Conservation (phyloP, 2,797 vertebrate genomes). For the Prunella strophiata region DNA sequence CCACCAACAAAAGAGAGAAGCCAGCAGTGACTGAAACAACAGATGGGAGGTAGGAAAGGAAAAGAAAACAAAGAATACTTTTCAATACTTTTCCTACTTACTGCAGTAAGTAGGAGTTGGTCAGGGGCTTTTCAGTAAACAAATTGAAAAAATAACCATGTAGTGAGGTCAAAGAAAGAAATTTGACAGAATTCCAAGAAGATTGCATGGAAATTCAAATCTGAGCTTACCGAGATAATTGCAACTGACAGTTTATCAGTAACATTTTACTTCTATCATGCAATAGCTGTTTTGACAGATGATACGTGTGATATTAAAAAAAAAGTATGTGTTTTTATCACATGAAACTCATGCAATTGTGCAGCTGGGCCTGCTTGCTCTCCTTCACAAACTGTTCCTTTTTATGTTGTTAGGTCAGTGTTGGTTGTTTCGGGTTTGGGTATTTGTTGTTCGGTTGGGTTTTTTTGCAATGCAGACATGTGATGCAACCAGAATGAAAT, state of each 20-base stretch:
- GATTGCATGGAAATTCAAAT: fast-evolving
- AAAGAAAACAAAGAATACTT: neutral
- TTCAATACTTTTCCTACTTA: neutral
- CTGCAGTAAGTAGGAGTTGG: neutral
- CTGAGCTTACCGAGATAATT: neutral
- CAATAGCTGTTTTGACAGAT: neutral
- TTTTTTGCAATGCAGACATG: neutral
- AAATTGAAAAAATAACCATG: neutral
- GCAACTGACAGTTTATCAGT: neutral
- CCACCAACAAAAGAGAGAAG: neutral
- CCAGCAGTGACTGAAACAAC: neutral
- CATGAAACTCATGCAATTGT: neutral
- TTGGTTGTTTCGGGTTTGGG: neutral
- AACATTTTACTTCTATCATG: neutral
- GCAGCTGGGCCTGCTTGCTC: neutral
- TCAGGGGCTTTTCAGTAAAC: neutral
- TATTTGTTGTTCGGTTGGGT: neutral
- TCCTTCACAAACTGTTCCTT: neutral
- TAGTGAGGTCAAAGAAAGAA: neutral
- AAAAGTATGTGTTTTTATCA: neutral
- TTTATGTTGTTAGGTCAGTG: neutral
- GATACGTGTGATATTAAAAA: fast-evolving
- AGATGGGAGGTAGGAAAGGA: neutral
- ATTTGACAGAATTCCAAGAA: neutral
- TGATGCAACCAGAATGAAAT: neutral